Evolutionary conservation across 2,797 vertebrate species (phyloP).

Genomic region (Anguilla obscura): DNA sequence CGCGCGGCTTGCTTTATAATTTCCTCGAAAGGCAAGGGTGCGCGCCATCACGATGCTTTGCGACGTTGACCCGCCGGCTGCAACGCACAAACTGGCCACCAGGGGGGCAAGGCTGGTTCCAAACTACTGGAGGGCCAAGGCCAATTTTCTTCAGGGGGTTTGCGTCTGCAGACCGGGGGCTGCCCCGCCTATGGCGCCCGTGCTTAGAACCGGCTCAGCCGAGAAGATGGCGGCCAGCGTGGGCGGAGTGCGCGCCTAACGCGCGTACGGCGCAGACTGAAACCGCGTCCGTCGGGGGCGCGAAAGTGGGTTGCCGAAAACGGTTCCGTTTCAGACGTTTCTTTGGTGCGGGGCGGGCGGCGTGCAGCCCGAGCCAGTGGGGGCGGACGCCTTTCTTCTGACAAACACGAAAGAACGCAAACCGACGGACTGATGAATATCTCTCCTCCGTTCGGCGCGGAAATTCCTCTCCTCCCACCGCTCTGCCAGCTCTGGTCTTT

Average conservation of each 20-base stretch:
- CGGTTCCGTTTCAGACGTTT: neutral
- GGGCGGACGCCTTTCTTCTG: constrained; percentile 31
- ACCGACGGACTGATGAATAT: neutral
- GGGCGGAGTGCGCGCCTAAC: neutral
- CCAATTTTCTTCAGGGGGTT: neutral
- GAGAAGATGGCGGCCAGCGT: neutral
- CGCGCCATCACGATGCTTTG: too few species aligned
- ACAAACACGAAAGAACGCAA: neutral
- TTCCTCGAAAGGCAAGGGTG: neutral
- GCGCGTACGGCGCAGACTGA: too few species aligned
- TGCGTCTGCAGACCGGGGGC: neutral
- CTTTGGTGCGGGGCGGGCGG: too few species aligned
- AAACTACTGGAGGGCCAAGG: neutral
- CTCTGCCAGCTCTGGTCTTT: neutral
- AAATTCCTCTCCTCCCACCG: neutral
- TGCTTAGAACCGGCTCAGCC: too few species aligned
- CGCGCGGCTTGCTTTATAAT: neutral
- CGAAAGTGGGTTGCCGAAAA: neutral
- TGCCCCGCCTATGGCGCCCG: too few species aligned
- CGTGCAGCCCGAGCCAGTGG: neutral
- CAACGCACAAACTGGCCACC: neutral
- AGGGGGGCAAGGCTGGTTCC: neutral
- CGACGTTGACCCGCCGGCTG: neutral
- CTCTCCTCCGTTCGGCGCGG: neutral
- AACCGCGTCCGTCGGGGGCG: neutral